Evolutionary conservation across 2,797 vertebrate species (phyloP).

Genomic region (Vireo griseus): DNA sequence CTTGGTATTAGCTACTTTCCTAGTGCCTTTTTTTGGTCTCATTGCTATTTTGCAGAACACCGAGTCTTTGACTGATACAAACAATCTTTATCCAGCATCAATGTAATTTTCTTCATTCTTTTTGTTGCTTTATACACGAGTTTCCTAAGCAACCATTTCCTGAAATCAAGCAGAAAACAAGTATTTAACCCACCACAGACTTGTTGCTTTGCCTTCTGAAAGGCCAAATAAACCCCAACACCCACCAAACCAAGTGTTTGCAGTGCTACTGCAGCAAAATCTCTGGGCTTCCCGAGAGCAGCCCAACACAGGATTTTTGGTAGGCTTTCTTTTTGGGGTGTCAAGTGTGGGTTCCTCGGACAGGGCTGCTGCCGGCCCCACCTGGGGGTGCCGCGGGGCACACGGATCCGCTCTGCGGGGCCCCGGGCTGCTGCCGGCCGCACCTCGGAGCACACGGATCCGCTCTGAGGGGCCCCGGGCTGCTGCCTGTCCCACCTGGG

Average conservation of each 20-base stretch:
- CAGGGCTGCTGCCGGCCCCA: too few relatives aligned
- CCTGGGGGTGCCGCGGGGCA: fast-evolving
- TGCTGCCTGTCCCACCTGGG: too few relatives aligned
- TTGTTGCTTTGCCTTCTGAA: not conserved
- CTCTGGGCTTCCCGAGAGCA: fast-evolving
- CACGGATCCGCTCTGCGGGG: not conserved
- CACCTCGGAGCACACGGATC: too few relatives aligned
- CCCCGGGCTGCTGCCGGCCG: too few relatives aligned
- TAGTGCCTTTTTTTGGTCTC: not conserved
- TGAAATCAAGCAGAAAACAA: not conserved
- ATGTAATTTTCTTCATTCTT: not conserved
- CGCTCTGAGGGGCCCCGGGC: too few relatives aligned
- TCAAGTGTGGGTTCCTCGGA: not conserved
- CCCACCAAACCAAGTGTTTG: not conserved
- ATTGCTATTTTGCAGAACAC: fast-evolving
- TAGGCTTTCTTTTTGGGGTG: fast-evolving
- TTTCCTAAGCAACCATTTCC: not conserved
- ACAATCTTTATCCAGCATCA: not conserved
- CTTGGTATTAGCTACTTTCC: not conserved
- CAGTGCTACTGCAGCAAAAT: fast-evolving
- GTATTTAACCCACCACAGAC: not conserved
- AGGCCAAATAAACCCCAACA: not conserved
- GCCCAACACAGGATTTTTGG: fast-evolving
- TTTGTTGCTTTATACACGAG: not conserved
- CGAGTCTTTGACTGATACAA: not conserved